Percentiles rank a stretch among this genome's conserved stretches.
Evolutionary conservation across 2,113 vertebrate species (phyloP).

Genomic region (Sinosuthora webbiana): DNA sequence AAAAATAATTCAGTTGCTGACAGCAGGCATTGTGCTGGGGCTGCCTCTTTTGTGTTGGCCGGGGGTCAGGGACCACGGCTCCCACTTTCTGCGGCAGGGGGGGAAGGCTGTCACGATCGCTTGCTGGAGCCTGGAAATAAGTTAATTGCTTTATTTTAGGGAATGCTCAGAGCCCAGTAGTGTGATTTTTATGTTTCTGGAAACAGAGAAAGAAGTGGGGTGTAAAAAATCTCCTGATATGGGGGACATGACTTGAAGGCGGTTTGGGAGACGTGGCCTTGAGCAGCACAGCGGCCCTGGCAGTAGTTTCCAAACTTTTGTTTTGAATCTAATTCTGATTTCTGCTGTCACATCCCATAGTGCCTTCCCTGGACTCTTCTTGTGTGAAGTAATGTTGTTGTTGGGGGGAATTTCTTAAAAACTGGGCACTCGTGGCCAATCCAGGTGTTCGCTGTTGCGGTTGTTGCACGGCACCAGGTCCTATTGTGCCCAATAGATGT

Average conservation of each 20-base stretch:
- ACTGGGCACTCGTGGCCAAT: slow-evolving; percentile 14
- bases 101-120: slow-evolving; percentile 77
- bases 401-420: slow-evolving; percentile 25
- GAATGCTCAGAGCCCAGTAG: neutral
- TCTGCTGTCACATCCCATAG: slow-evolving; percentile 57
- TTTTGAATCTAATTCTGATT: slow-evolving; percentile 64
- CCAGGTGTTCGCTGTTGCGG: slow-evolving; percentile 32
- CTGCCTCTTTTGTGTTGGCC: slow-evolving; percentile 75
- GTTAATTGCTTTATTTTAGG: slow-evolving; percentile 88
- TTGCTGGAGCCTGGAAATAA: slow-evolving; percentile 82
- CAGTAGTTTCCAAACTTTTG: slow-evolving; percentile 68
- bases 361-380: slow-evolving; percentile 36
- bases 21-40: slow-evolving; percentile 78
- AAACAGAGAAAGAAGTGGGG: neutral
- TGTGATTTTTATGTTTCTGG: neutral
- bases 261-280: slow-evolving; percentile 65
- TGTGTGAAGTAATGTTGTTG: slow-evolving; percentile 41
- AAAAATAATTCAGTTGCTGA: slow-evolving; percentile 87
- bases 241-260: slow-evolving; percentile 43
- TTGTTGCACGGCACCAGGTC: neutral
- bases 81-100: slow-evolving; percentile 67
- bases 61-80: slow-evolving; percentile 68
- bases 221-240: neutral
- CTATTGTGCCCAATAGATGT: neutral
- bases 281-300: slow-evolving; percentile 19